Base-by-base conservation (phyloP, 1,140 invertebrate genomes). In the Zaprionus inermis region DNA sequence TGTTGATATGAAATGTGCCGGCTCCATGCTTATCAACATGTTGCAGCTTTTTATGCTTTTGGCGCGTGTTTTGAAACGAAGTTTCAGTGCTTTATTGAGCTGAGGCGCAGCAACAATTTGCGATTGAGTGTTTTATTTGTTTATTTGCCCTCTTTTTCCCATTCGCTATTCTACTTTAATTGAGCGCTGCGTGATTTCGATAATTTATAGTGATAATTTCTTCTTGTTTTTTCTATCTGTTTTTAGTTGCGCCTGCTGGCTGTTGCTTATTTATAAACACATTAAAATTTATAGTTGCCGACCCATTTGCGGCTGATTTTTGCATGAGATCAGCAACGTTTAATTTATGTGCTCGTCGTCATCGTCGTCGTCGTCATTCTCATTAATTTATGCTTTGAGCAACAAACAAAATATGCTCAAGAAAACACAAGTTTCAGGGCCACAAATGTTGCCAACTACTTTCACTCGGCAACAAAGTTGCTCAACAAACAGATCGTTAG, bases 221-320 rank as follows among this genome's bases (percentile, higher is more conserved):
- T 64, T 52, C 36, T 65, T 64, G 55, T 54, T 36, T 64, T 69
- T 24, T 63, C 59, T 52, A 44, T 60, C 60, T 58, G 52, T 36
- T 64, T 69, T 24, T 49, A 49, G 63, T 49, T 71, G 60, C 76
- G 65, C 58, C 44, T 54, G 67, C 56, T 57, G 44, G 44, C 55
- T 54, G 58, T 20, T 85, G 77, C 64, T 88, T 89, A 89, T 88
- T 88, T 88, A 88, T 88, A 88, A 88, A 83, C 66, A 78, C 80
- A 83, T 88, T 89, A 72, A 82, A 80, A 88, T 88, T 88, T 88
- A 88, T 88, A 81, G 77, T 67, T 58, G 56, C 63, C 73, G 82
- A 55, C 55, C 67, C 72, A 71, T 76, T 65, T 76, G 68, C 59
- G 68, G 68, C 68, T 68, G 46, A 79, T 88, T 76, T 86, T 89